phyloP scores from a whole-genome alignment of 1,140 invertebrate species.

The Achatina immaculata region DNA sequence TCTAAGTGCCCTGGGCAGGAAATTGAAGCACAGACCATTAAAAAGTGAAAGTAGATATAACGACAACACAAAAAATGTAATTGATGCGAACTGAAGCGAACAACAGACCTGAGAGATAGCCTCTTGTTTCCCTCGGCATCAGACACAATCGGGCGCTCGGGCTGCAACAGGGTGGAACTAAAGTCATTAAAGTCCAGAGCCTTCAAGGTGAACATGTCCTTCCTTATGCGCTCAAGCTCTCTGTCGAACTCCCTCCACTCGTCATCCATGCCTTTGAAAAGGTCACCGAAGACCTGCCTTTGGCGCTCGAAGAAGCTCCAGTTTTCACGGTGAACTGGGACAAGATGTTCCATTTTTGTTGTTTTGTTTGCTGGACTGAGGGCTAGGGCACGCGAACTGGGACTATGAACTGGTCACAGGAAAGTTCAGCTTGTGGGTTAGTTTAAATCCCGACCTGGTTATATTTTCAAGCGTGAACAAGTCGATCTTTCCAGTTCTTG shows the following conservation, averaged over 20 bases:
- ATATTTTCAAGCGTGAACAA: no score
- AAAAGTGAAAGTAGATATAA: no score
- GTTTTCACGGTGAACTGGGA: slow-evolving; percentile 53
- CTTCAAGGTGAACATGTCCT: slow-evolving; percentile 58
- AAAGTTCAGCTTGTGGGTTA: no score
- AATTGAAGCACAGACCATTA: no score
- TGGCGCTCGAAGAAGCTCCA: slow-evolving; percentile 67
- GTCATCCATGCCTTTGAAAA: slow-evolving; percentile 51
- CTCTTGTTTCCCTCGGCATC: slow-evolving; percentile 61
- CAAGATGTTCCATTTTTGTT: slow-evolving; percentile 43
- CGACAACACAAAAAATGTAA: no score
- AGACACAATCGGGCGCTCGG: slow-evolving; percentile 59
- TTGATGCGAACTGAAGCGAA: no score
- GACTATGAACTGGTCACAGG: no score
- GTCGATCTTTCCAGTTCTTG: no score
- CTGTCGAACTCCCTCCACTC: slow-evolving; percentile 56
- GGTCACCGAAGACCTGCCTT: slow-evolving; percentile 52
- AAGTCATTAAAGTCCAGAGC: slow-evolving; percentile 37
- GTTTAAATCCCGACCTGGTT: no score
- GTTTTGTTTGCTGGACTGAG: background rate
- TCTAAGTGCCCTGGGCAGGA: no score
- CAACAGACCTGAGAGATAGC: slow-evolving; percentile 50
- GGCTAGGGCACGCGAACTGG: no score
- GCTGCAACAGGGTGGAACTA: slow-evolving; percentile 47
- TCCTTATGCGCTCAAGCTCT: slow-evolving; percentile 58